A percentile compares a stretch with the other conserved stretches of the same genome.
Conservation (phyloP, 2,888 invertebrate species). For the Iselma pallidipennis region DNA sequence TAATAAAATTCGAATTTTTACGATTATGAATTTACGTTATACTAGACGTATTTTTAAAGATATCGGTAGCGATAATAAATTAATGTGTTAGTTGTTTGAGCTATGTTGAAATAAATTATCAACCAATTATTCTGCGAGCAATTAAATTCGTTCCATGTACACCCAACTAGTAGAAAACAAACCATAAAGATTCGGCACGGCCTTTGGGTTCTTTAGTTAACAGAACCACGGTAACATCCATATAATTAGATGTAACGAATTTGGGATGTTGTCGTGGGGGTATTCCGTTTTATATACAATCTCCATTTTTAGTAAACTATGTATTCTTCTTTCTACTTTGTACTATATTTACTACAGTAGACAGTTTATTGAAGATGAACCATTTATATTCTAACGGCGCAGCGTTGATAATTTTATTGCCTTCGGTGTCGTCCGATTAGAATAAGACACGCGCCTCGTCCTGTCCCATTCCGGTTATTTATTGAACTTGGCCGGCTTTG, state of each 20-base stretch:
- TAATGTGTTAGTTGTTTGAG: neutral
- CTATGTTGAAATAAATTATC: conserved; percentile 23
- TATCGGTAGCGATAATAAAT: neutral
- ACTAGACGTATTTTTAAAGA: neutral
- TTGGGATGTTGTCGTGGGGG: conserved; percentile 19
- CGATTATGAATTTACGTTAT: neutral
- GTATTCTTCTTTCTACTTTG: neutral
- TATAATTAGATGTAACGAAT: conserved; percentile 47
- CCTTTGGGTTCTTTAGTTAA: conserved; percentile 41
- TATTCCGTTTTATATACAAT: conserved; percentile 20
- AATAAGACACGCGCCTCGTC: conserved; percentile 51
- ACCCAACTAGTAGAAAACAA: conserved; percentile 41
- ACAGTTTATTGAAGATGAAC: conserved; percentile 47
- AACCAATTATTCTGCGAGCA: conserved; percentile 30
- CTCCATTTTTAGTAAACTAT: conserved; percentile 34
- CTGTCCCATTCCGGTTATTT: conserved; percentile 46
- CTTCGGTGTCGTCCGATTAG: conserved; percentile 51
- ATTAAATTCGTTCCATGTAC: conserved; percentile 40
- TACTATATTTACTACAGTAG: neutral
- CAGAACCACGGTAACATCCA: conserved; percentile 37
- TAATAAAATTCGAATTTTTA: neutral
- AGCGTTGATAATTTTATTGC: conserved; percentile 57
- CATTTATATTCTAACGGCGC: conserved; percentile 53
- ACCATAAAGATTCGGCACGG: conserved; percentile 47
- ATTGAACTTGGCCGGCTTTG: conserved; percentile 39